Conservation (phyloP, 2,113 vertebrate species). For the Acinonyx jubatus region DNA sequence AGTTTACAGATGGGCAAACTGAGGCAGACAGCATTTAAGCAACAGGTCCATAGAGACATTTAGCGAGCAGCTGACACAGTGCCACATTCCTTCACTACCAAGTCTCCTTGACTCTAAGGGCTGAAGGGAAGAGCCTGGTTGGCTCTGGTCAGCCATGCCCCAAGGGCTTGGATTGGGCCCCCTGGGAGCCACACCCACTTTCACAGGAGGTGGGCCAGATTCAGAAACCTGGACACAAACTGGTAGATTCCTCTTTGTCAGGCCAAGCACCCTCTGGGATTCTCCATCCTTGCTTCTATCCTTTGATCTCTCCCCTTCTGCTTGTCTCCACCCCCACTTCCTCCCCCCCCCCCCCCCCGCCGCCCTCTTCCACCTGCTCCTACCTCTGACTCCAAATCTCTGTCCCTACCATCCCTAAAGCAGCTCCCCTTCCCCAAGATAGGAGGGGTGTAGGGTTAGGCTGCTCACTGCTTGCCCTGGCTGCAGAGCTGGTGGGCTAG, state of each 20-base stretch:
- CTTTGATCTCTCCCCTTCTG: not conserved
- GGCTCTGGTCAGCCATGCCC: not conserved
- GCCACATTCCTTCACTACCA: not conserved
- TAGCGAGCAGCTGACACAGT: not conserved
- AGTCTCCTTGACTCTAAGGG: not conserved
- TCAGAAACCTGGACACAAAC: no score
- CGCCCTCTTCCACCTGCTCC: not conserved
- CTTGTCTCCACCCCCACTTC: accelerated
- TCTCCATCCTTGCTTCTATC: not conserved
- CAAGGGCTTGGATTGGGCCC: no score
- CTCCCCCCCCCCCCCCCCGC: no score
- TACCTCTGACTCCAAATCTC: not conserved
- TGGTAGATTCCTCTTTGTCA: not conserved
- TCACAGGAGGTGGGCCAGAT: not conserved
- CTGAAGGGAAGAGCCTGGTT: not conserved
- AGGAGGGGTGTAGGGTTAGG: not conserved
- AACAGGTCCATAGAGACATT: not conserved
- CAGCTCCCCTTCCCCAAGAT: no score
- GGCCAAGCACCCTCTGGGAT: not conserved
- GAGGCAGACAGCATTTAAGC: not conserved
- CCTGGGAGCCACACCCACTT: not conserved
- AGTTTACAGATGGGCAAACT: not conserved
- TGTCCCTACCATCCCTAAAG: not conserved
- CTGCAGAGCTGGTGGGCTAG: no score
- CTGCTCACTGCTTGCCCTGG: not conserved